Base-by-base conservation (phyloP, 2,797 vertebrate genomes). In the Schizothorax lantsangensis region DNA sequence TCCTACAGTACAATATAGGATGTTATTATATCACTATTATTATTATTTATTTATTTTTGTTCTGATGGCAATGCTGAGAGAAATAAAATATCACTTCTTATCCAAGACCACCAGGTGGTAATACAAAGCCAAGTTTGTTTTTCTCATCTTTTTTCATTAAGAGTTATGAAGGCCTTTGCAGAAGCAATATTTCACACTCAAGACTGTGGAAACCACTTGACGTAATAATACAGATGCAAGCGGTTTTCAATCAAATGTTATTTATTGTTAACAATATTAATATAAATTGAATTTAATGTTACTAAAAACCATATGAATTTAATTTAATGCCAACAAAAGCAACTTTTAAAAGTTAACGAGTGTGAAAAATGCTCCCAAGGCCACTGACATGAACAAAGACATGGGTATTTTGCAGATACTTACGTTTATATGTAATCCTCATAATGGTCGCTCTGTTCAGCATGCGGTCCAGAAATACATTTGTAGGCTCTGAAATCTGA, bases 341-440 rank as follows among this genome's bases (percentile, higher is more conserved):
- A 19, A 79, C 21, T 30, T 45, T 75, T 47, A 15, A 4, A 33
- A 21, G 8, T 75, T 14, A 23, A 62, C 5, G 19, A 74, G 19
- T 15, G 4, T 47, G 57, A 43, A 38, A 30, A 43, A 40, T 14
- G n/a, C 52, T 38, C 47, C 23, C 14, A 9, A 11, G 36, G 52
- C 52, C 33, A 45, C 7, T 54, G 47, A 71, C 45, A 54, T 40
- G 71, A 38, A 49, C 1, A 26, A 83, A 40, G 49, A 79, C 85
- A 45, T 19, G 59, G 12, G 66, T 62, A 83, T 68, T 62, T 57
- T n/a, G 26, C 84, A 73, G 78, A 69, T 12, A 71, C 97, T 98
- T 97, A 99, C 98, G 97, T 95, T 98, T 99, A 93, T 99, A 99
- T 2, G 97, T 99, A 96, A 99, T 99, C 97, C 97, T 97, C 6